A percentile compares a stretch with the other conserved stretches of the same genome.
These are phyloP conservation scores for Cromileptes altivelis DNA, from an alignment of 2,113 vertebrate species.

Conservation along the genomic window DNA sequence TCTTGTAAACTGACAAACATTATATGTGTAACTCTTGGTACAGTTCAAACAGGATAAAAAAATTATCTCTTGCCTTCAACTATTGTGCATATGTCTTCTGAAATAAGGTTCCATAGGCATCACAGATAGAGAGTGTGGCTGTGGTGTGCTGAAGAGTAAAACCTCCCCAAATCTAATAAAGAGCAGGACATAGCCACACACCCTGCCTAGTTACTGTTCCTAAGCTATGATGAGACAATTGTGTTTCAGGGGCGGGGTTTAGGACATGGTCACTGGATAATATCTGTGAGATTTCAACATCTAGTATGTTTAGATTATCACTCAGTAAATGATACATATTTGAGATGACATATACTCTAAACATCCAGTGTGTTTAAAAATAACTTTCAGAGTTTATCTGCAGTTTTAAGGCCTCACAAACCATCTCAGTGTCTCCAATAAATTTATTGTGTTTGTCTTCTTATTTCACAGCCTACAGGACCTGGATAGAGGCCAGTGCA, in stretches of 20 bases:
- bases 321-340: background rate
- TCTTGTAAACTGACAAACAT: too few relatives aligned
- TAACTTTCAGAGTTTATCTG: background rate
- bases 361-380: background rate
- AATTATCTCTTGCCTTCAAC: too few relatives aligned
- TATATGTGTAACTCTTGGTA: too few relatives aligned
- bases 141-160: slow-evolving; percentile 1
- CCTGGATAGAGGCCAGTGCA: slow-evolving; percentile 65
- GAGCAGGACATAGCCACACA: background rate
- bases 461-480: slow-evolving; percentile 56
- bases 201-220: background rate
- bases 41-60: too few relatives aligned
- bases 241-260: background rate
- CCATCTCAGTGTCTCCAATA: slow-evolving; percentile 9
- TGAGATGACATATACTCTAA: background rate
- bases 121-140: background rate
- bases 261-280: background rate
- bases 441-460: slow-evolving; percentile 37
- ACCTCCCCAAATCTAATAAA: background rate
- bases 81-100: too few relatives aligned
- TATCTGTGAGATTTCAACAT: background rate
- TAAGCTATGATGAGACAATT: background rate
- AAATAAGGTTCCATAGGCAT: too few relatives aligned
- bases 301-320: background rate
- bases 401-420: slow-evolving; percentile 14